Evolutionary conservation across 2,113 vertebrate genomes (phyloP), one percentile per base, ranked within the genome.

Genomic region (Salvelinus namaycush): DNA sequence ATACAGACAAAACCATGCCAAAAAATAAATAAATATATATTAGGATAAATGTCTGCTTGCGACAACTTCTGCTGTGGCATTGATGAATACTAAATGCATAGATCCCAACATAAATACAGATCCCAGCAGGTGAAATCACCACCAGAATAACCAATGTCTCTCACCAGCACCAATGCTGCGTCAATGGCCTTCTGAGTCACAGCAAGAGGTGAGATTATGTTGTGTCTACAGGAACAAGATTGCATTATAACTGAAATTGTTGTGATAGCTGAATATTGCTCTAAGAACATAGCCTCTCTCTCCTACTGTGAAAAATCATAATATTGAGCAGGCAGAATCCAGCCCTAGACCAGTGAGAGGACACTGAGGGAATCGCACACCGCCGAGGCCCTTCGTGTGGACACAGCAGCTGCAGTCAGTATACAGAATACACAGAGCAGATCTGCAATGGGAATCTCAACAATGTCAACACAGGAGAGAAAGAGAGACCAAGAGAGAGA

Each of bases 1-100:
- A 72, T 59, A 67, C 7, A 75, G 57, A 22, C 77, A 72, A 74
- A 81, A 60, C 67, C 27, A 18, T 18, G 51, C 16, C 77, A 70
- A 8, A 3, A 18, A 4, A 24, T 24, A 24, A 24, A 24, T 24
- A 24, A 24, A 70, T 26, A 70, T 20, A 16, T 18, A 54, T 5
- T 54, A 54, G 51, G 4, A 54, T 18, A 54, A 54, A 54, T 44
- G 16, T 54, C 4, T 54, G 14, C 16, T 18, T 54, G 16, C 3
- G 1, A 54, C 16, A 54, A 16, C 51, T 54, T 54, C 16, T 16
- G 5, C 51, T 54, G 12, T 54, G 51, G 12, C 20, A 64, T 26
- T 64, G 39, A 44, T 44, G 5, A n/a, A 64, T 64, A 13, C 7
- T 22, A 26, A n/a, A 64, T 8, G n/a, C 60, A 44, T 44, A 44